Conservation (phyloP, 2,113 vertebrate genomes). For the Sinocyclocheilus anophthalmus region DNA sequence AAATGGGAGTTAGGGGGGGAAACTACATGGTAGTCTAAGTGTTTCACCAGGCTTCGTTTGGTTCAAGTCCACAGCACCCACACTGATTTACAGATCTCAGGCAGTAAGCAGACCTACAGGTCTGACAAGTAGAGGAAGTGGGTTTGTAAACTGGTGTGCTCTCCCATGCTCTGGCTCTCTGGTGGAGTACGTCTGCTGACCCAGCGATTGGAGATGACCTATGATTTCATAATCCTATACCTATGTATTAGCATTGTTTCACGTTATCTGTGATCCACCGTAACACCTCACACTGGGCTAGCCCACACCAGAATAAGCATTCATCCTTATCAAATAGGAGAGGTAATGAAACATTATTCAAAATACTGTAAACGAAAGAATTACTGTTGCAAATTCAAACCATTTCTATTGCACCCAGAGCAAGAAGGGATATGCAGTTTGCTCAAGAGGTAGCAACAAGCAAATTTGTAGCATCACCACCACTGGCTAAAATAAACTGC, state of each 20-base stretch:
- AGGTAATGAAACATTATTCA: background rate
- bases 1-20: constrained; percentile 67
- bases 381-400: constrained; percentile 33
- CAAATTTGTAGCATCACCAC: constrained; percentile 11
- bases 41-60: constrained; percentile 72
- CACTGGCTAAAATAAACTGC: background rate
- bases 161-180: constrained; percentile 21
- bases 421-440: constrained; percentile 53
- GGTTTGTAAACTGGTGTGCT: constrained; percentile 68
- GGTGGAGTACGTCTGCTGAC: constrained; percentile 35
- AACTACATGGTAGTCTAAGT: constrained; percentile 66
- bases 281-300: constrained; percentile 39
- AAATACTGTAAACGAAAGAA: constrained; percentile 21
- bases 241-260: constrained; percentile 4
- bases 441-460: constrained; percentile 34
- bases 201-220: constrained; percentile 1
- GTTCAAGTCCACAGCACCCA: constrained; percentile 74
- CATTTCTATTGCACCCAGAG: constrained; percentile 45
- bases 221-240: background rate
- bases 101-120: constrained; percentile 74
- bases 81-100: constrained; percentile 73
- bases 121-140: constrained; percentile 69
- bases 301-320: constrained; percentile 39
- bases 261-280: constrained; percentile 8
- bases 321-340: background rate